Percentiles rank a stretch among this genome's conserved stretches.
Conservation (phyloP, 2,113 vertebrate genomes). For the Bos javanicus region DNA sequence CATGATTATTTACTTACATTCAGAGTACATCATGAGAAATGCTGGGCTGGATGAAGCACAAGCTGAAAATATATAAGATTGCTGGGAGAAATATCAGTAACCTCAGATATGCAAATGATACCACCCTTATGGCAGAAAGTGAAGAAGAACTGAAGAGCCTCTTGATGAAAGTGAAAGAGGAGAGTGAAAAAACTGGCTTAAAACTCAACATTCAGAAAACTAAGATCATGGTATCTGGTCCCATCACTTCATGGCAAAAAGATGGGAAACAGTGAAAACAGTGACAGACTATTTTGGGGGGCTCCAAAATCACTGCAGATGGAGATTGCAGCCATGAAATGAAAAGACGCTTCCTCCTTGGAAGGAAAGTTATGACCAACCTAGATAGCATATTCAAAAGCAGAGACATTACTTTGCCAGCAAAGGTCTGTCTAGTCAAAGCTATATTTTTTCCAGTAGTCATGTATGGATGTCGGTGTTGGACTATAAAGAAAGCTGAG, state of each 20-base stretch:
- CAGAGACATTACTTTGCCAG: not conserved
- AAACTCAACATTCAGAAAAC: not conserved
- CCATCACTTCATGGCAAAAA: not conserved
- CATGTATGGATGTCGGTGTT: not conserved
- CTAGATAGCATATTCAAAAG: not conserved
- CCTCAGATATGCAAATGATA: not conserved
- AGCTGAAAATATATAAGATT: not conserved
- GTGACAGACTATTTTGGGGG: not conserved
- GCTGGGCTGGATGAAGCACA: not conserved
- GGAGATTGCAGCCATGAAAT: not conserved
- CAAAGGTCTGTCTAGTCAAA: not conserved
- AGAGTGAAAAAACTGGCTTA: not conserved
- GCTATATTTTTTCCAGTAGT: not conserved
- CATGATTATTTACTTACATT: accelerated
- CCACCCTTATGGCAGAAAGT: not conserved
- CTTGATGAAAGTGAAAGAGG: not conserved
- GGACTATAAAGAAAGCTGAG: not conserved
- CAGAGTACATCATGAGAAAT: not conserved
- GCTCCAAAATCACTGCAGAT: not conserved
- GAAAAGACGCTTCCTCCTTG: not conserved
- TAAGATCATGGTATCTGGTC: not conserved
- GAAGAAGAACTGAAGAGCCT: not conserved
- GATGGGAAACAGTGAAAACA: not conserved
- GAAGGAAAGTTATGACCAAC: not conserved
- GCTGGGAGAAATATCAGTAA: not conserved